phyloP scores from a whole-genome alignment of 2,797 vertebrate genomes.

The Chelon labrosus region DNA sequence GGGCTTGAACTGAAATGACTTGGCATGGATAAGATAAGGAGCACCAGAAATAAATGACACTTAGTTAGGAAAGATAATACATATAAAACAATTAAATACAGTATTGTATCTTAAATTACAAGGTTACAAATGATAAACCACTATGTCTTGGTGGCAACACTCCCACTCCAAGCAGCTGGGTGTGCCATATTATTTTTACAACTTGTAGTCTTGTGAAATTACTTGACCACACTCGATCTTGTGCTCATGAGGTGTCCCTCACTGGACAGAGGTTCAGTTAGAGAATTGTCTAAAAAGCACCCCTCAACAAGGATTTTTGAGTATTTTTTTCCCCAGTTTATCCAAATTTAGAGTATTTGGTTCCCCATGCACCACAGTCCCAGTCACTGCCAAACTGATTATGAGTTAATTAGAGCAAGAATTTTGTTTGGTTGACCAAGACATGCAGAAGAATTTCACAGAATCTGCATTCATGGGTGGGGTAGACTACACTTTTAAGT shows the following conservation, averaged over 20 bases:
- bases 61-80: slow-evolving; percentile 2
- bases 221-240: slow-evolving; percentile 25
- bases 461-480: no score
- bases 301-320: neutral
- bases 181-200: slow-evolving; percentile 32
- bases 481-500: no score
- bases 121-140: slow-evolving; percentile 5
- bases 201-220: slow-evolving; percentile 9
- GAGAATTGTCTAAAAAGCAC: neutral
- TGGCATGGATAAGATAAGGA: neutral
- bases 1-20: slow-evolving; percentile 9
- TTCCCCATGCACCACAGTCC: no score
- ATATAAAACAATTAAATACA: slow-evolving; percentile 12
- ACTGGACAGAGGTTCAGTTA: neutral
- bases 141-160: neutral
- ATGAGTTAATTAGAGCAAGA: no score
- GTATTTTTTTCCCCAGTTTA: neutral
- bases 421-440: no score
- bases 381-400: no score
- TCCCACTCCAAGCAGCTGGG: slow-evolving; percentile 9
- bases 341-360: neutral
- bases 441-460: no score
- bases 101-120: neutral
- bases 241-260: neutral
- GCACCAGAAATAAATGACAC: neutral